Percentiles rank a stretch among this genome's conserved stretches.
phyloP scores from a whole-genome alignment of 2,113 vertebrate genomes.

The Cavia porcellus region DNA sequence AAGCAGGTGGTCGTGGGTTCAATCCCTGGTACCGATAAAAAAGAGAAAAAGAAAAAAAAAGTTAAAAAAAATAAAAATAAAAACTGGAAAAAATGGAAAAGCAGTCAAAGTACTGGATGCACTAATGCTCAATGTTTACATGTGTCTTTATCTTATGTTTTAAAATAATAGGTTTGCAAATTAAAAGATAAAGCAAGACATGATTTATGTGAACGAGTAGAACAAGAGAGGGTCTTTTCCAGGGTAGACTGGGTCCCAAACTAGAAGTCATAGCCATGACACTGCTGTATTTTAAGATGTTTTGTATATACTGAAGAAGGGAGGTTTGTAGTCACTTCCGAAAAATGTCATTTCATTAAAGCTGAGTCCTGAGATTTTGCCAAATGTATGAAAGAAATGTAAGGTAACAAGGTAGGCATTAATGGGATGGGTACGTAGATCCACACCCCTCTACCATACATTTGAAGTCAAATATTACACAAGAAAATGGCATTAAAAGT shows the following conservation, averaged over 20 bases:
- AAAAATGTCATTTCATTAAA: background rate
- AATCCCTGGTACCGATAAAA: no score
- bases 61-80: background rate
- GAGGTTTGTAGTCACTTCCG: background rate
- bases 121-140: background rate
- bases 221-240: background rate
- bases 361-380: background rate
- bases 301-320: background rate
- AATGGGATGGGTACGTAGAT: no score
- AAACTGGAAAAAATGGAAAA: background rate
- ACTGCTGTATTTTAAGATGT: background rate
- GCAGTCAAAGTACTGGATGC: background rate
- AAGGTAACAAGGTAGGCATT: background rate
- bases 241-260: background rate
- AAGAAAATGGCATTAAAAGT: background rate
- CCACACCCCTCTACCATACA: background rate
- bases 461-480: background rate
- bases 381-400: background rate
- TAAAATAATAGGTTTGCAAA: background rate
- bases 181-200: background rate
- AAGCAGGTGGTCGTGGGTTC: no score
- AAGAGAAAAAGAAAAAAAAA: no score
- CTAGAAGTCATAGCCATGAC: background rate
- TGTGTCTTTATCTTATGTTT: background rate
- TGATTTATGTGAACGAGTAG: background rate